These are phyloP conservation scores for Hemibagrus wyckioides DNA, from an alignment of 2,113 vertebrate species.

Conservation along the genomic window DNA sequence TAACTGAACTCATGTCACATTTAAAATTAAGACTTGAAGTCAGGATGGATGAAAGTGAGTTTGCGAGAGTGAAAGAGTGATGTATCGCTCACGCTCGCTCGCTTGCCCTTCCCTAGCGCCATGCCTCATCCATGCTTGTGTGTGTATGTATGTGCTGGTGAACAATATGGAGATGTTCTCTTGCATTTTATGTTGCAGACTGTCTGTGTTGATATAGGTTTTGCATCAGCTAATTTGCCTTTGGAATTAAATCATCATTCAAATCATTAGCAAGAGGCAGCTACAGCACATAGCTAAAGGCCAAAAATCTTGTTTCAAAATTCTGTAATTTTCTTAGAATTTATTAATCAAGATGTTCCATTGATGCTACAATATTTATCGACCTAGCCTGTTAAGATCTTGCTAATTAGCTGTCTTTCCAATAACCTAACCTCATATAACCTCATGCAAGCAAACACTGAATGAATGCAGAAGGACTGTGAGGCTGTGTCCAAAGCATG, in stretches of 20 bases:
- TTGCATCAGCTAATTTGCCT: conserved; percentile 21
- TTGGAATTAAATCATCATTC: conserved; percentile 7
- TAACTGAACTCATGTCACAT: not conserved
- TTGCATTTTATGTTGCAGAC: conserved; percentile 31
- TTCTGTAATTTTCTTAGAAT: not conserved
- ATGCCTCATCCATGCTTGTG: conserved; percentile 13
- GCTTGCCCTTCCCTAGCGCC: not conserved
- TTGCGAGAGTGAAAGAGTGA: not conserved
- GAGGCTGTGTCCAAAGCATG: conserved; percentile 33
- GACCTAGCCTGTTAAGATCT: too few relatives aligned
- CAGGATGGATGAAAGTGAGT: not conserved
- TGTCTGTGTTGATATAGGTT: conserved; percentile 4
- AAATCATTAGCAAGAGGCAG: conserved; percentile 11
- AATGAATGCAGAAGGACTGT: conserved; percentile 1
- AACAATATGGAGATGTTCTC: conserved; percentile 10
- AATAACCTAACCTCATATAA: not conserved
- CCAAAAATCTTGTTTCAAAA: not conserved
- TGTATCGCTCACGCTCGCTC: not conserved
- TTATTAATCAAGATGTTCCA: not conserved
- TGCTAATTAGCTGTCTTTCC: not conserved
- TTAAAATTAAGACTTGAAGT: not conserved
- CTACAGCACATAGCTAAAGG: not conserved
- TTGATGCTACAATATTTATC: not conserved
- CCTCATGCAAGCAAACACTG: conserved; percentile 5
- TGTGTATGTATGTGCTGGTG: conserved; percentile 24